phyloP scores from a whole-genome alignment of 2,113 vertebrate genomes.

The Alethe castanea region DNA sequence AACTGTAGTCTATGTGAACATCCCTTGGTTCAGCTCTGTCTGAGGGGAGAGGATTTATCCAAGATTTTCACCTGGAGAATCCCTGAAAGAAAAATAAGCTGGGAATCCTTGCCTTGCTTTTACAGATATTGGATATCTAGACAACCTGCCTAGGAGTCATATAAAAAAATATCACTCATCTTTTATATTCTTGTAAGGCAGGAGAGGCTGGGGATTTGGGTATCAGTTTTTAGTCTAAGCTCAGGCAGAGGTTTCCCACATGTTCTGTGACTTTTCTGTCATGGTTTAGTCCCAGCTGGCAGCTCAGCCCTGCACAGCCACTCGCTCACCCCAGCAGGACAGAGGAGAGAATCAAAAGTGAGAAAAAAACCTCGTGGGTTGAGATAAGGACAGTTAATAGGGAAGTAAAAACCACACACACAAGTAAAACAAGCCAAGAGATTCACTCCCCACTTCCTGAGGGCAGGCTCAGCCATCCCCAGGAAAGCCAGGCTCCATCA shows the following conservation, averaged over 20 bases:
- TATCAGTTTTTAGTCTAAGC: neutral
- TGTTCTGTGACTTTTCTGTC: neutral
- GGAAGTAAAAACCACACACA: neutral
- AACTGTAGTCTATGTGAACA: fast-evolving
- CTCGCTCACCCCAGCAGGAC: fast-evolving
- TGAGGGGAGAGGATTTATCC: fast-evolving
- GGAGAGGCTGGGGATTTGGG: neutral
- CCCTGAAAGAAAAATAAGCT: neutral
- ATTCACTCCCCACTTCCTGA: neutral
- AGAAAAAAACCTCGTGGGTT: neutral
- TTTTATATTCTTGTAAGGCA: neutral
- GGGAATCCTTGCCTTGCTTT: neutral
- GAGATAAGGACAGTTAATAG: neutral
- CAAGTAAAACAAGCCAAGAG: neutral
- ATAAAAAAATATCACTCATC: neutral
- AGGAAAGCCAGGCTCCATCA: neutral
- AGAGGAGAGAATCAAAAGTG: neutral
- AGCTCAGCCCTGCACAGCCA: neutral
- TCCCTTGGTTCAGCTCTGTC: neutral
- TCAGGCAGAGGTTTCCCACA: neutral
- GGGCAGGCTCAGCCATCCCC: neutral
- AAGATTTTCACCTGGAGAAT: neutral
- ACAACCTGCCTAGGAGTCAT: neutral
- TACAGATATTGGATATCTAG: neutral
- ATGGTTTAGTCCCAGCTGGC: fast-evolving